Conservation (phyloP, 2,888 invertebrate genomes). For the Macrostomum cliftonense region DNA sequence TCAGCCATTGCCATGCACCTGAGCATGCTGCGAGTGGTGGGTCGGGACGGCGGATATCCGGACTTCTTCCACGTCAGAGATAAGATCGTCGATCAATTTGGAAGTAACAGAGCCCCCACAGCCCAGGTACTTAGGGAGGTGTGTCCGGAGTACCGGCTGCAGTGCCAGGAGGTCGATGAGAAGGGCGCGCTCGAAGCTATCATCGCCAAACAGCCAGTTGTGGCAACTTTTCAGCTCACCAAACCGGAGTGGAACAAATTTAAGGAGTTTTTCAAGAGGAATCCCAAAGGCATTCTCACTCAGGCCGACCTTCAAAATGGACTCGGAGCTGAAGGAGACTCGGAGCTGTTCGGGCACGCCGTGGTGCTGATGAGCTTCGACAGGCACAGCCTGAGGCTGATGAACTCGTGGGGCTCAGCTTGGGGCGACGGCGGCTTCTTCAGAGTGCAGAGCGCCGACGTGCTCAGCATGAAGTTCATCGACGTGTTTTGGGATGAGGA, state of each 20-base stretch:
- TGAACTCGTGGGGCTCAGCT: neutral
- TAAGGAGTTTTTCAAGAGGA: neutral
- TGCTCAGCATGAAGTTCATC: neutral
- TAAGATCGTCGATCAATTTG: neutral
- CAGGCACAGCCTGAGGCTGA: neutral
- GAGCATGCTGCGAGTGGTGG: neutral
- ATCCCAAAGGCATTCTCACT: neutral
- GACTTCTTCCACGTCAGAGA: neutral
- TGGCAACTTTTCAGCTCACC: neutral
- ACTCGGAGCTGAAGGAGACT: too few species aligned
- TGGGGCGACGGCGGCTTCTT: slow-evolving; percentile 1
- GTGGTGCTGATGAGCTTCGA: neutral
- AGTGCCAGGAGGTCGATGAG: neutral
- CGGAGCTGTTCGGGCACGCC: neutral
- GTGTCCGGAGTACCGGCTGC: slow-evolving; percentile 1
- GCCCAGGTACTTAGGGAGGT: neutral
- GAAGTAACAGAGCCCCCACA: neutral
- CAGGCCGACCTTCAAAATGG: too few species aligned
- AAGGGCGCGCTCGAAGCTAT: neutral
- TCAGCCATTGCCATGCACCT: neutral
- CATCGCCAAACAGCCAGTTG: neutral
- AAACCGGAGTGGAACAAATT: neutral
- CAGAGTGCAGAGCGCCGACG: neutral
- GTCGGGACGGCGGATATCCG: neutral
- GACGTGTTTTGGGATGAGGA: neutral